Base-by-base conservation (phyloP, 2,888 invertebrate species). In the Ephialtes manifestator region DNA sequence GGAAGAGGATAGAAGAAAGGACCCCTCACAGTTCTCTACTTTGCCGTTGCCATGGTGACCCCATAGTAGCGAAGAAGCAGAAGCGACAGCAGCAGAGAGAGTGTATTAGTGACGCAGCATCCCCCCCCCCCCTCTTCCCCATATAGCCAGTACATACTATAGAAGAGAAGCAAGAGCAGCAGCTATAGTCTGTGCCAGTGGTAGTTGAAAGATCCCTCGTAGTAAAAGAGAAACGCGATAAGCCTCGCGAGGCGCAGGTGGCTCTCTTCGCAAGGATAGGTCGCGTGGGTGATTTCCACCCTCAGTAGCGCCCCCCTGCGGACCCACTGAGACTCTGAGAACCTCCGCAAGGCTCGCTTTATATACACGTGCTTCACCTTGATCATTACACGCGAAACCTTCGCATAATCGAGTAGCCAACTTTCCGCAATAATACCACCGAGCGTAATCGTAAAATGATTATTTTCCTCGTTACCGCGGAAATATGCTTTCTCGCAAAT, bases 261-360 rank as follows among this genome's bases (percentile, higher is more conserved):
- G 84, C 84, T 83, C 84, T 83, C 80, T 75, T 86, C 81, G 71
- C 74, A 75, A 70, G 82, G 82, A 68, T 74, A 72, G 58, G n/a
- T 63, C 65, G 35, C 46, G 65, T 71, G 83, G 82, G 85, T 76
- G 82, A 82, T 85, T 82, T 39, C 65, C 70, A 68, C 78, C 70
- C 83, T 78, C 72, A 55, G 51, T 55, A 53, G 77, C 76, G 39
- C 68, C 31, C 48, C 31, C 63, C 13, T 39, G 2, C 11, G 35
- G 10, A 4, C 65, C 20, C n/a, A 0, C 65, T 11, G 13, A 28
- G 15, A 28, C 58, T 24, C 28, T 39, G 28, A 58, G 58, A 58
- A 55, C 24, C 55, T 55, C 55, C 58, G 58, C 53, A 20, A 1
- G 10, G 53, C 20, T 20, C 28, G 24, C 4, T 5, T 28, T 51